These are phyloP conservation scores for Chitala chitala DNA, from an alignment of 2,113 vertebrate genomes.

Conservation along the genomic window DNA sequence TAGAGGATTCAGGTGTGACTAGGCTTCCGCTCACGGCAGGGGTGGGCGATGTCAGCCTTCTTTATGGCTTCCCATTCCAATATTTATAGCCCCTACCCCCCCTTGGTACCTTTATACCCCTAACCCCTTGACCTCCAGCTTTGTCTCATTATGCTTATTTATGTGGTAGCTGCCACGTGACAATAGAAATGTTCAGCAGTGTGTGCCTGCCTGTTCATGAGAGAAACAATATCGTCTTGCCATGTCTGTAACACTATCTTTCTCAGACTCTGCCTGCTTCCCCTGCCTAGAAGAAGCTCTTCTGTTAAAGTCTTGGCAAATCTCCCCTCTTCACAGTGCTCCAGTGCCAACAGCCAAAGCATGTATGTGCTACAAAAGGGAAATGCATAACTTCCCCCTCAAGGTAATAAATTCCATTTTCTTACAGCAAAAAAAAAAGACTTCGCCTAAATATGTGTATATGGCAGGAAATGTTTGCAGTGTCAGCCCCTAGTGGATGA, in stretches of 20 bases:
- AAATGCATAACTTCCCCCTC: not conserved
- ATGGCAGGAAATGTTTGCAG: not conserved
- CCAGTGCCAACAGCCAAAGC: not conserved
- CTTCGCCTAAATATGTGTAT: not conserved
- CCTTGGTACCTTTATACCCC: not conserved
- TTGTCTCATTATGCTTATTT: not conserved
- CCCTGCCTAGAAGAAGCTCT: not conserved
- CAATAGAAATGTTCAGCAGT: not conserved
- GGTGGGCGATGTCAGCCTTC: not conserved
- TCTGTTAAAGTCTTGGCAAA: not conserved
- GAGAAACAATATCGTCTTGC: not conserved
- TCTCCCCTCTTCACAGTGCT: not conserved
- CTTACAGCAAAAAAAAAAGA: conserved; percentile 6
- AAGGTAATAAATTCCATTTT: conserved; percentile 10
- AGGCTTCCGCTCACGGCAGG: too few relatives aligned
- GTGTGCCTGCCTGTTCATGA: not conserved
- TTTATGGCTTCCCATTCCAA: not conserved
- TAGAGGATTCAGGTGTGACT: too few relatives aligned
- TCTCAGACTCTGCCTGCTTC: too few relatives aligned
- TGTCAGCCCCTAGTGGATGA: conserved; percentile 17
- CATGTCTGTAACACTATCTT: not conserved
- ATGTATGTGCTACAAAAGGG: not conserved
- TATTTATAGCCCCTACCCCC: not conserved
- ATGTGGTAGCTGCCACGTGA: not conserved
- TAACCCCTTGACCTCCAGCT: not conserved